Evolutionary conservation across 2,888 invertebrate genomes (phyloP).

Genomic region (Nymphalis polychloros): DNA sequence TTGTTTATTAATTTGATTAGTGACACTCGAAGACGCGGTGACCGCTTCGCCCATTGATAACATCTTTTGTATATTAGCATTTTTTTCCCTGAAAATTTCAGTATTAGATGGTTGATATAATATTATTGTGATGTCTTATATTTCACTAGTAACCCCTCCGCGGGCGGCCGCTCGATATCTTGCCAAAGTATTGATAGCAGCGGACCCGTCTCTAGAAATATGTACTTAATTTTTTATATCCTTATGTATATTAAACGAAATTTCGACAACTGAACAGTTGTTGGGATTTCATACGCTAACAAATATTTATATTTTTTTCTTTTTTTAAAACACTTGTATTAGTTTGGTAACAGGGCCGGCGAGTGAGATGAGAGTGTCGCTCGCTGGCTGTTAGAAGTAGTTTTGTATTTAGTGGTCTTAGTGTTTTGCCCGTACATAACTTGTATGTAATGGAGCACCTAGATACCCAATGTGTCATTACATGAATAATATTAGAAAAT

Average conservation of each 20-base stretch:
- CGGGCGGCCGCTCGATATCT: conserved; percentile 62
- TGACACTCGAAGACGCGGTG: conserved; percentile 37
- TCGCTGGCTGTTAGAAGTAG: conserved; percentile 58
- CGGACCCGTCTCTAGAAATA: conserved; percentile 47
- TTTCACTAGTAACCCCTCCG: conserved; percentile 48
- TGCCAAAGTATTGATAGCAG: conserved; percentile 63
- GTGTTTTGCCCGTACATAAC: conserved; percentile 66
- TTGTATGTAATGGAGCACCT: conserved; percentile 73
- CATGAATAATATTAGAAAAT: conserved; percentile 77
- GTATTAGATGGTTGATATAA: conserved; percentile 73
- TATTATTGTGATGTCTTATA: conserved; percentile 63
- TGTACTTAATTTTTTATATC: conserved; percentile 72
- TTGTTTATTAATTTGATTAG: conserved; percentile 10
- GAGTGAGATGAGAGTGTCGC: conserved; percentile 40
- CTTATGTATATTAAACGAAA: conserved; percentile 43
- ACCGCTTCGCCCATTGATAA: conserved; percentile 52
- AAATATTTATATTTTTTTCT: conserved; percentile 49
- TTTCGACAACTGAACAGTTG: conserved; percentile 10
- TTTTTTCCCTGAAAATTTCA: conserved; percentile 66
- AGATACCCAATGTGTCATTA: conserved; percentile 77
- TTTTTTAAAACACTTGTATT: conserved; percentile 42
- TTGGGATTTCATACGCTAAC: conserved; percentile 40
- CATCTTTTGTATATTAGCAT: conserved; percentile 78
- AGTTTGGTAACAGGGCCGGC: conserved; percentile 50
- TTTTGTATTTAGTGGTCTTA: conserved; percentile 67